Percentiles rank a stretch among this genome's conserved stretches.
Conservation (phyloP, 1,140 invertebrate species). For the Vollenhovia emeryi region DNA sequence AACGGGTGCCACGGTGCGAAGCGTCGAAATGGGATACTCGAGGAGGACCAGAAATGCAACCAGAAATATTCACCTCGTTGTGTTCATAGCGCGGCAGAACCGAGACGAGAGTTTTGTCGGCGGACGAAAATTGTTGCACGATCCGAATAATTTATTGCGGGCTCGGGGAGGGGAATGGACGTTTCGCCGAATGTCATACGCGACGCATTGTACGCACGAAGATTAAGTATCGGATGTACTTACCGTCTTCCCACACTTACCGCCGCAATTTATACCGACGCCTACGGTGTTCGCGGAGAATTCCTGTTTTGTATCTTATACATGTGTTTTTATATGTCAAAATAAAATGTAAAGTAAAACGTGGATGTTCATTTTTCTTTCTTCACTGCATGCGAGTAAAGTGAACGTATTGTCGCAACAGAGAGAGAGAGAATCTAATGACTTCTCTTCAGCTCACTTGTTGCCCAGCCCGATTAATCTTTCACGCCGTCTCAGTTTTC, state of each 20-base stretch:
- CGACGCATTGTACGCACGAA: not conserved
- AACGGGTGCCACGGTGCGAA: not conserved
- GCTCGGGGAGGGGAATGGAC: not conserved
- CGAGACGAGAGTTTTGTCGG: not conserved
- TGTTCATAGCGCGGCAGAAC: conserved; percentile 4
- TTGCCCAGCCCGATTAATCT: not conserved
- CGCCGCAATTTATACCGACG: conserved; percentile 8
- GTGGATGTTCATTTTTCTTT: not conserved
- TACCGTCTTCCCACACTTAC: conserved; percentile 39
- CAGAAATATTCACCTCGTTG: conserved; percentile 38
- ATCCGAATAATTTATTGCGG: conserved; percentile 12
- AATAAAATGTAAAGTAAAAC: not conserved
- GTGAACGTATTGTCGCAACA: conserved; percentile 10
- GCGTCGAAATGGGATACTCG: conserved; percentile 5
- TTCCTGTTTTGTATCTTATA: conserved; percentile 43
- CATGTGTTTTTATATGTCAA: conserved; percentile 13
- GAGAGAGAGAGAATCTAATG: conserved; percentile 19
- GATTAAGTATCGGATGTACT: conserved; percentile 31
- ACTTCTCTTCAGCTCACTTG: not conserved
- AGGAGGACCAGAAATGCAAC: not conserved
- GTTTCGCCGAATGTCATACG: not conserved
- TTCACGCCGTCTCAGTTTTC: not conserved
- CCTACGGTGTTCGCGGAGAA: not conserved
- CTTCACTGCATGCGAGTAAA: not conserved
- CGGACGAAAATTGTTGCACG: not conserved